Conservation (phyloP, 1,140 invertebrate species). For the Catajapyx aquilonaris region DNA sequence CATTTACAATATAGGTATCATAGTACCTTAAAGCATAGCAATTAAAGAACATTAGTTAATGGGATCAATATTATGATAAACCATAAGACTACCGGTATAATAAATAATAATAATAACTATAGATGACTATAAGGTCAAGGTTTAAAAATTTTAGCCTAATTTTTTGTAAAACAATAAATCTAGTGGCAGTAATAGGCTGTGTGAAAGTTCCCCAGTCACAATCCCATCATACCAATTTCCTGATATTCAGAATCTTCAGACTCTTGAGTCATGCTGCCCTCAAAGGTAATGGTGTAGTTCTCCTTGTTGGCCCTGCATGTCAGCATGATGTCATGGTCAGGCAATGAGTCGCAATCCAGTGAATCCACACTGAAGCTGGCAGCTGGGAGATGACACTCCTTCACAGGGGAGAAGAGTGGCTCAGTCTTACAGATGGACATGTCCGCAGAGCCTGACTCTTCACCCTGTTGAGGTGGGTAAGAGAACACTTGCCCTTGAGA, state of each 20-base stretch:
- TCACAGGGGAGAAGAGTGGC: constrained; percentile 72
- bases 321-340: constrained; percentile 59
- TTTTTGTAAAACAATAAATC: background rate
- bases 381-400: constrained; percentile 43
- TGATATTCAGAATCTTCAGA: constrained; percentile 14
- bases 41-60: too few species aligned
- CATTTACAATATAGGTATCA: too few species aligned
- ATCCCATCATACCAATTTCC: constrained; percentile 6
- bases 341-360: constrained; percentile 54
- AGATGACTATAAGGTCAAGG: background rate
- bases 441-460: constrained; percentile 48
- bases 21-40: too few species aligned
- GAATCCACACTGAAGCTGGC: constrained; percentile 70
- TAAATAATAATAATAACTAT: background rate
- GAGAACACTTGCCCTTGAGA: too few species aligned
- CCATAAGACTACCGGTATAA: background rate
- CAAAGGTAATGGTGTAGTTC: constrained; percentile 85
- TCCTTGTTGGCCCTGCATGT: constrained; percentile 73
- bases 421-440: constrained; percentile 79
- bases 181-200: background rate
- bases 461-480: constrained; percentile 38
- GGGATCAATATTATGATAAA: too few species aligned
- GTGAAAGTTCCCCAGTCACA: background rate
- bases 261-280: constrained; percentile 47
- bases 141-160: background rate